These are phyloP conservation scores for Poeciliopsis presidionis DNA, from an alignment of 2,797 vertebrate species.

Conservation along the genomic window DNA sequence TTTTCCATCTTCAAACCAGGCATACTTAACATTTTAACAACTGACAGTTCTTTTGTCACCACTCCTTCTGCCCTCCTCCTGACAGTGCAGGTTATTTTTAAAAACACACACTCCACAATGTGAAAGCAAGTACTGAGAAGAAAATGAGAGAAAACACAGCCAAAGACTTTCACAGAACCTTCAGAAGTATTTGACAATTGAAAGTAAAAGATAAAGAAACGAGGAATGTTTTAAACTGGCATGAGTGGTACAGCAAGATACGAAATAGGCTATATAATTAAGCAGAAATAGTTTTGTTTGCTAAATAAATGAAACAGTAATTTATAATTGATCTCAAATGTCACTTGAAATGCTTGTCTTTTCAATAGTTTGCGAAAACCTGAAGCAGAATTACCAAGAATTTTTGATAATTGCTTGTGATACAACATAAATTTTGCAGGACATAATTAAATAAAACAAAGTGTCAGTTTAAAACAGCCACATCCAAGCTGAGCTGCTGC, in stretches of 20 bases:
- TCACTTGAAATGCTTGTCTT: background rate
- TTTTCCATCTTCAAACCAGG: background rate
- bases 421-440: background rate
- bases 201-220: background rate
- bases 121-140: background rate
- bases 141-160: background rate
- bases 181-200: background rate
- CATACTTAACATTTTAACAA: background rate
- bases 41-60: background rate
- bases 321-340: background rate
- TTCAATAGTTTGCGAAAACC: background rate
- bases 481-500: conserved; percentile 13
- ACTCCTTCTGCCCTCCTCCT: background rate
- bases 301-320: background rate
- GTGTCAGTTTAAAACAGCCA: background rate
- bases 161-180: background rate
- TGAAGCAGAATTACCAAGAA: background rate
- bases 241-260: background rate
- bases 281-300: background rate
- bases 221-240: background rate
- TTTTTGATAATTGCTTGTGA: background rate
- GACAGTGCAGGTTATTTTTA: background rate
- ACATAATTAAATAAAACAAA: background rate
- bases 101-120: background rate
- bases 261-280: background rate